Evolutionary conservation across 2,888 invertebrate genomes (phyloP), one percentile per base, ranked within the genome.

Genomic region (Achlya flavicornis): DNA sequence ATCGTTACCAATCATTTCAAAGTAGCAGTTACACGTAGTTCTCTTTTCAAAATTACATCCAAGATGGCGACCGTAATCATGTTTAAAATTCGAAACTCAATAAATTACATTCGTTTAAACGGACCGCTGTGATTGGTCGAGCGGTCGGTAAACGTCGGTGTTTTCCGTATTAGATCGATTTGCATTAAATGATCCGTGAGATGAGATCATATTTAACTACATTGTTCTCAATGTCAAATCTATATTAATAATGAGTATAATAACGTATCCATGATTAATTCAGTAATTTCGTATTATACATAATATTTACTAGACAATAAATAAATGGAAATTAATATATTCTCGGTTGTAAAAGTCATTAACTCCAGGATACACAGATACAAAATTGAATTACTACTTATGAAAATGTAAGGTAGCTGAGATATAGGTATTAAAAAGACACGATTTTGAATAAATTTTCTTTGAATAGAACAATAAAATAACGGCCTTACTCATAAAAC

Each of bases 171-270:
- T 90, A 88, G 88, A 90, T 89, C 90, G 90, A 92, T 92, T 92
- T 90, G 91, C 86, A 89, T 92, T 92, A 90, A 92, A 92, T 91
- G 89, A 80, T 79, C 88, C 91, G 81, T 91, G 88, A 85, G 90
- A 91, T 91, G 90, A 90, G 89, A 86, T 86, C 84, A 85, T 85
- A 79, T 84, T 75, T 87, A 91, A 89, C 84, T 82, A 87, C 83
- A 83, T 83, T 79, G 81, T 80, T 73, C 80, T 83, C 81, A 83
- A 87, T 85, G 83, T 75, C 81, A 82, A 84, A 82, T 81, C 73
- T 75, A 80, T 76, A 79, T 81, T 74, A 53, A 53, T 75, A 71
- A 74, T 76, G 68, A 67, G 77, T 71, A 72, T 83, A 80, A 79
- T 80, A 74, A 76, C 70, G 66, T 63, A 70, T 74, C 82, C 80